These are phyloP conservation scores for Pseudopipra pipra DNA, from an alignment of 2,113 vertebrate species.

Conservation along the genomic window DNA sequence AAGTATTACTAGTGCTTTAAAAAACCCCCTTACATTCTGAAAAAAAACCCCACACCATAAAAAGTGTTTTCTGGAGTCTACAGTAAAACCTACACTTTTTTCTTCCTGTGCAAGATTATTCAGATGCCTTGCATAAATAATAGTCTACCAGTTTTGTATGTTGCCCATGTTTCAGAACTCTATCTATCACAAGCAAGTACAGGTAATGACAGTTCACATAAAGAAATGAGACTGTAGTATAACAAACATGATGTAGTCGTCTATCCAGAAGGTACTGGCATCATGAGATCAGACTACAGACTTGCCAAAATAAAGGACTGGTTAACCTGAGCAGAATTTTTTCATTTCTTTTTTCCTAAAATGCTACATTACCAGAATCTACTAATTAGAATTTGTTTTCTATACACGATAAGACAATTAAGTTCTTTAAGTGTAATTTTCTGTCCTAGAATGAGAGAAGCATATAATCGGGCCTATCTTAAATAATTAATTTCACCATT, in stretches of 20 bases:
- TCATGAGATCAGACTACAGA: not conserved
- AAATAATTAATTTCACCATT: conserved; percentile 13
- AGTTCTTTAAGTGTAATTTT: not conserved
- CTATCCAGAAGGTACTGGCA: not conserved
- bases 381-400: not conserved
- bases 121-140: not conserved
- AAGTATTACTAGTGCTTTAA: not conserved
- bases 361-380: not conserved
- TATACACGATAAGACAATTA: not conserved
- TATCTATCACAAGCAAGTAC: not conserved
- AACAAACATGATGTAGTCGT: not conserved
- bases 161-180: not conserved
- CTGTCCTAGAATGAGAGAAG: not conserved
- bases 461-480: not conserved
- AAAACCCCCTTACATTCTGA: too few species aligned
- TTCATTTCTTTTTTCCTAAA: not conserved
- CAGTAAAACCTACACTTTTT: not conserved
- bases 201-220: not conserved
- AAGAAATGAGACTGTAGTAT: accelerated
- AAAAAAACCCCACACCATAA: not conserved
- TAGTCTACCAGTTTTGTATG: not conserved
- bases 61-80: not conserved
- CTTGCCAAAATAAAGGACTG: not conserved
- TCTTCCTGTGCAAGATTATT: accelerated
- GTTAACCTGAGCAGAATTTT: not conserved